Evolutionary conservation across 2,113 vertebrate genomes (phyloP), one percentile per base, ranked within the genome.

Genomic region (Furnarius figulus): DNA sequence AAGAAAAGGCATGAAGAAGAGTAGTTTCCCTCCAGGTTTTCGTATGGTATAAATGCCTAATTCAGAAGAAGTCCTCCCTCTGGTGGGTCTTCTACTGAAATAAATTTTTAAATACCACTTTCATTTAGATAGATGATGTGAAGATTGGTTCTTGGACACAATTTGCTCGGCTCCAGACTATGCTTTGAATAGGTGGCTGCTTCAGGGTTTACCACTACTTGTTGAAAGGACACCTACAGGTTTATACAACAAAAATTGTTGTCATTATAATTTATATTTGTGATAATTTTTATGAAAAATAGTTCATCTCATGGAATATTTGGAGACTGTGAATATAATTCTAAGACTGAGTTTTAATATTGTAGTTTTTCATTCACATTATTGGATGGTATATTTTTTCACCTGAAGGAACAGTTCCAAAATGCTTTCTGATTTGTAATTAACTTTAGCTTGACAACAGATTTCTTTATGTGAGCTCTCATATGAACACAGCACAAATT

Each of bases 361-460:
- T 50, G 23, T 72, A 78, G 46, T 74, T 89, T 79, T 82, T 87
- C 40, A 52, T 89, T 85, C 25, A 8, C 25, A 15, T 86, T 85
- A 85, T 70, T 85, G 46, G 17, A 59, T 82, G 30, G 56, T 72
- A 13, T 23, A 66, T 86, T 75, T 77, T 90, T 89, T 49, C 47
- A 94, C 91, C 70, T 74, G 80, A 74, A 94, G 50, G 56, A 93
- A 90, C 6, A 62, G 9, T 66, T 18, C 21, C 28, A 50, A 95
- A 89, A 72, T 1, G 27, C 66, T 66, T 95, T 91, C 53, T 87
- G 44, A 53, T 82, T 73, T 85, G 33, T 83, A 89, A 89, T 93
- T 87, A 96, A 70, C n/a, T 91, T 94, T 85, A 58, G 35, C 33
- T 85, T 95, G 74, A 82, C 74, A 66, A 89, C 28, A 93, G 33